Evolutionary conservation across 2,113 vertebrate species (phyloP).

Genomic region (Xiphias gladius): DNA sequence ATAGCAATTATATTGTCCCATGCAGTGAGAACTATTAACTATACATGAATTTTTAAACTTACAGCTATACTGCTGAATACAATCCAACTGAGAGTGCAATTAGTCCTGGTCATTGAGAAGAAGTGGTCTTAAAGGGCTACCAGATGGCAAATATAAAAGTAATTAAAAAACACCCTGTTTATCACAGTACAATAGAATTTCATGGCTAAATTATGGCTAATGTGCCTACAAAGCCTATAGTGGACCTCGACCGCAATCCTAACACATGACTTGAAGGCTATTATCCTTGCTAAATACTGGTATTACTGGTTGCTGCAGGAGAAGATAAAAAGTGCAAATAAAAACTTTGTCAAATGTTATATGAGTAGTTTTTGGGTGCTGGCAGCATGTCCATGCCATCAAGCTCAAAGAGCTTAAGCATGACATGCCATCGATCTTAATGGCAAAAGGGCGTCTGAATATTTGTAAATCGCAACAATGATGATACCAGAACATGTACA

Average conservation of each 20-base stretch:
- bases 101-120: not conserved
- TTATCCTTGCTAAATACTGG: not conserved
- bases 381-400: not conserved
- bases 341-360: not conserved
- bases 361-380: not conserved
- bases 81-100: conserved; percentile 5
- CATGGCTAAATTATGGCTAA: not conserved
- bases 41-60: not conserved
- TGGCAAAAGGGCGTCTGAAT: not conserved
- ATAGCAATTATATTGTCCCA: not conserved
- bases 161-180: conserved; percentile 6
- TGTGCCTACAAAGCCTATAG: not conserved
- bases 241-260: not conserved
- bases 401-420: not conserved
- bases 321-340: not conserved
- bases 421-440: not conserved
- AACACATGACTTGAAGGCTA: not conserved
- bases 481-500: conserved; percentile 9
- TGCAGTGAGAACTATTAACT: not conserved
- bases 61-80: not conserved
- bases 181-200: conserved; percentile 10
- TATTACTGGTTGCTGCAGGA: not conserved
- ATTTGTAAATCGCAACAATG: conserved; percentile 14
- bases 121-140: not conserved
- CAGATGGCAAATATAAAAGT: not conserved